phyloP scores from a whole-genome alignment of 2,113 vertebrate genomes.

The Chloebia gouldiae region DNA sequence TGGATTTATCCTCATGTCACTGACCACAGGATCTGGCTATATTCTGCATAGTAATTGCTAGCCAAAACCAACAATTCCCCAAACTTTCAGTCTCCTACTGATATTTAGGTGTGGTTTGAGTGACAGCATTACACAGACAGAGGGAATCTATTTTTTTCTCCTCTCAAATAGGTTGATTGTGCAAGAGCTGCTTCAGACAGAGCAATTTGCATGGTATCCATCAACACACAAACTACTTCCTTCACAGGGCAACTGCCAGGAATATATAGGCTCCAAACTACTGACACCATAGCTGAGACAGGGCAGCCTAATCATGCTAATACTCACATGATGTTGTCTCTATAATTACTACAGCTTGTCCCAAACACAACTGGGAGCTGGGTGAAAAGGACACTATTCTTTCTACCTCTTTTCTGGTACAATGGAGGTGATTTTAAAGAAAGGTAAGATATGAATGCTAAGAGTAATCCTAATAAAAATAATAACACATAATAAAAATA shows the following conservation, averaged over 20 bases:
- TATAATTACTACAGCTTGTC: not conserved
- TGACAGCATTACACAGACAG: conserved; percentile 14
- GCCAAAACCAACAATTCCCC: conserved; percentile 29
- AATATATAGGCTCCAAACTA: not conserved
- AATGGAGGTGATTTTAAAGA: not conserved
- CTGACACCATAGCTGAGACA: not conserved
- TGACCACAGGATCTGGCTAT: not conserved
- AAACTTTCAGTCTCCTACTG: conserved; percentile 41
- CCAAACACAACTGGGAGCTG: not conserved
- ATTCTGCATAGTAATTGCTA: not conserved
- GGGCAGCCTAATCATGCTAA: not conserved
- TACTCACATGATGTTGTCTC: not conserved
- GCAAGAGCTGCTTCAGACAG: conserved; percentile 46
- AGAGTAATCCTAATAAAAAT: not conserved
- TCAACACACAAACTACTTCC: conserved; percentile 49
- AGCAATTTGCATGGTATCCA: conserved; percentile 44
- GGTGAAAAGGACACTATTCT: not conserved
- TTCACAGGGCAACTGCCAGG: not conserved
- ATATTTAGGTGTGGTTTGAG: conserved; percentile 45
- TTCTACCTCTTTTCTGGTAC: not conserved
- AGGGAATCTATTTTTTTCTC: conserved; percentile 1
- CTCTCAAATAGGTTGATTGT: conserved; percentile 8
- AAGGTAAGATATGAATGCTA: not conserved
- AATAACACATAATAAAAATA: not conserved
- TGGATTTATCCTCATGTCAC: not conserved